Percentiles rank a stretch among this genome's conserved stretches.
These are phyloP conservation scores for Poecilia picta DNA, from an alignment of 2,797 vertebrate genomes.

Conservation along the genomic window DNA sequence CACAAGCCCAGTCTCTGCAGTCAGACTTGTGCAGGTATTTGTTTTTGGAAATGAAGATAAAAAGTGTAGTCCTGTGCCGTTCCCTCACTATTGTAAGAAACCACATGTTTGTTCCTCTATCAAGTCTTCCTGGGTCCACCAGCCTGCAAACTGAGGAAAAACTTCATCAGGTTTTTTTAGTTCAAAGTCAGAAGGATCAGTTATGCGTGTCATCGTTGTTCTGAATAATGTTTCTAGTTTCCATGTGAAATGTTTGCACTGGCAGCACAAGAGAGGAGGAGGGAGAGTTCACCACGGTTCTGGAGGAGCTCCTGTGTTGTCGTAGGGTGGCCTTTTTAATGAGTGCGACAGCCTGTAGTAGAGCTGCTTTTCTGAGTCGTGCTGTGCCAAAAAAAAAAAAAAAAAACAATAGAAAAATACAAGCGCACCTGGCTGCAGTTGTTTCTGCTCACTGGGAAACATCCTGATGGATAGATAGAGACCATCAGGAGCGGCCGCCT, in stretches of 20 bases:
- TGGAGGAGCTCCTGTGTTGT: background rate
- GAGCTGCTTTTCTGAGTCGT: background rate
- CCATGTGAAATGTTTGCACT: background rate
- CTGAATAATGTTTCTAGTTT: background rate
- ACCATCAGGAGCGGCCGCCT: background rate
- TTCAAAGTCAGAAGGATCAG: background rate
- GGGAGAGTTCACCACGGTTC: background rate
- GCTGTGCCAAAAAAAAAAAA: background rate
- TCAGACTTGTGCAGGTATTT: constrained; percentile 1
- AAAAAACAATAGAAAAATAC: background rate
- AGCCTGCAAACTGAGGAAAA: background rate
- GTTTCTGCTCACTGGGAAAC: constrained; percentile 8
- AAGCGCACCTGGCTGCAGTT: background rate
- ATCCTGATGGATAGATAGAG: background rate
- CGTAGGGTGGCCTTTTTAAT: constrained; percentile 9
- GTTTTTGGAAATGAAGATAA: background rate
- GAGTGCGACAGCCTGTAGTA: constrained; percentile 7
- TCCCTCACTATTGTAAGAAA: background rate
- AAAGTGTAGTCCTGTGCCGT: background rate
- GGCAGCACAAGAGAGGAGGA: background rate
- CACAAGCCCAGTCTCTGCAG: background rate
- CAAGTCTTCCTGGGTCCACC: background rate
- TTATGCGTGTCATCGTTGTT: background rate
- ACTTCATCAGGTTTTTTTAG: background rate
- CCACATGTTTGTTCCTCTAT: background rate